Percentiles rank a stretch among this genome's conserved stretches.
Evolutionary conservation across 2,797 vertebrate genomes (phyloP).

Genomic region (Ceryle rudis): DNA sequence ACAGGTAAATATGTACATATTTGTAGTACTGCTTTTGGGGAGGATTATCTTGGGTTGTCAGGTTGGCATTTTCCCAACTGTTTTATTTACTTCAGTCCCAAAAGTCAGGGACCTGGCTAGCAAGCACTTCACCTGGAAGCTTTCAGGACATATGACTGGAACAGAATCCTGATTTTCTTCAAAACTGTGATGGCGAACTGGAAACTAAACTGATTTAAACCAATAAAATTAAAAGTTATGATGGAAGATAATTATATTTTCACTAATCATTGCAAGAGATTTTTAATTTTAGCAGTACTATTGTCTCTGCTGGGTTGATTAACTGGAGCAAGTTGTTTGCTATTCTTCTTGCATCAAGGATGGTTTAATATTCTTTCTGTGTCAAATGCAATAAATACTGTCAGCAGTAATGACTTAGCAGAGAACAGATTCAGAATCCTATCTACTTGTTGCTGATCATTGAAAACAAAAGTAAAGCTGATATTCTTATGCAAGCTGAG

Average conservation of each 20-base stretch:
- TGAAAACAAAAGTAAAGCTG: not conserved
- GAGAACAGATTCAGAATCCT: not conserved
- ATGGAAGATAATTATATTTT: not conserved
- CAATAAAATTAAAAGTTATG: not conserved
- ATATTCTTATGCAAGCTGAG: not conserved
- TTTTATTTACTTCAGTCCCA: not conserved
- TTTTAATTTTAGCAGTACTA: not conserved
- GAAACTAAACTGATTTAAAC: not conserved
- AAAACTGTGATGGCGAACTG: not conserved
- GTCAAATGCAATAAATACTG: not conserved
- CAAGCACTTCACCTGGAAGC: not conserved
- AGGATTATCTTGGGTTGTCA: not conserved
- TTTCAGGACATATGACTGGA: not conserved
- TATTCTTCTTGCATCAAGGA: not conserved
- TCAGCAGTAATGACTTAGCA: constrained; percentile 5
- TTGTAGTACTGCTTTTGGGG: not conserved
- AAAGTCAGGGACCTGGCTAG: not conserved
- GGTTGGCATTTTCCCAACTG: not conserved
- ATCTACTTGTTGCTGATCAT: not conserved
- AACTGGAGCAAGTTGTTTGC: not conserved
- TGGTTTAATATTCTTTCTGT: not conserved
- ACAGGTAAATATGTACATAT: not conserved
- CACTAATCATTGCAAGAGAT: not conserved
- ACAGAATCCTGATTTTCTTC: not conserved
- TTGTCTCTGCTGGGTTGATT: not conserved